These are phyloP conservation scores for Actinia tenebrosa DNA, from an alignment of 64 coral and sea anemone genomes.

Conservation along the genomic window DNA sequence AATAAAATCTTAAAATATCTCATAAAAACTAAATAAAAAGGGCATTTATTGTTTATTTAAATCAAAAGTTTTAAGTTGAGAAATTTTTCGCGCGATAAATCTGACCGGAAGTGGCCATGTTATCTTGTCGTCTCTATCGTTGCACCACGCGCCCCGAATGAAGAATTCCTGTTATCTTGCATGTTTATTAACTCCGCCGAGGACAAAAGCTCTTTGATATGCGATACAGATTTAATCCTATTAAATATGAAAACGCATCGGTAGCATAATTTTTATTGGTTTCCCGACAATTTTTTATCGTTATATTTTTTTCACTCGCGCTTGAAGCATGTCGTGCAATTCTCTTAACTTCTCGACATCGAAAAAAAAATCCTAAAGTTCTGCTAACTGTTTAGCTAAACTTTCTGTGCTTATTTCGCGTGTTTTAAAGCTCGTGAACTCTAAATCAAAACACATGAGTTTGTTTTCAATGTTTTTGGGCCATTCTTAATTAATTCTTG, in stretches of 20 bases:
- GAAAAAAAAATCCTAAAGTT: not conserved
- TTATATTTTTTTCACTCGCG: not conserved
- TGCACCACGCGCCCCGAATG: not conserved
- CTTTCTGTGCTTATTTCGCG: not conserved
- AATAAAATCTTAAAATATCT: not conserved
- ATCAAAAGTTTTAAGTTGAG: not conserved
- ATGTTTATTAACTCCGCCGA: not conserved
- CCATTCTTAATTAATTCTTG: not conserved
- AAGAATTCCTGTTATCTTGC: constrained; percentile 3
- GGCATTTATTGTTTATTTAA: not conserved
- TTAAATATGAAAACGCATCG: constrained; percentile 2
- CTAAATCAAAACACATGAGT: not conserved
- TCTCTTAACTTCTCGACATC: no score
- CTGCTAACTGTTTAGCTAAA: not conserved
- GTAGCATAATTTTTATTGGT: not conserved
- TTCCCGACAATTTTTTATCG: not conserved
- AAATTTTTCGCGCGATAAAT: not conserved
- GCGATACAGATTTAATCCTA: not conserved
- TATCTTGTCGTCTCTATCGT: not conserved
- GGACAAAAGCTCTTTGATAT: constrained; percentile 4
- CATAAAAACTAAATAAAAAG: not conserved
- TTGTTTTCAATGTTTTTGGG: not conserved
- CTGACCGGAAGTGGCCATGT: not conserved
- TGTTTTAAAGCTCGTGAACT: not conserved
- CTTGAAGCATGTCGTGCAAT: no score